Base-by-base conservation (phyloP, 2,797 vertebrate species). In the Paramormyrops hopkinsi region DNA sequence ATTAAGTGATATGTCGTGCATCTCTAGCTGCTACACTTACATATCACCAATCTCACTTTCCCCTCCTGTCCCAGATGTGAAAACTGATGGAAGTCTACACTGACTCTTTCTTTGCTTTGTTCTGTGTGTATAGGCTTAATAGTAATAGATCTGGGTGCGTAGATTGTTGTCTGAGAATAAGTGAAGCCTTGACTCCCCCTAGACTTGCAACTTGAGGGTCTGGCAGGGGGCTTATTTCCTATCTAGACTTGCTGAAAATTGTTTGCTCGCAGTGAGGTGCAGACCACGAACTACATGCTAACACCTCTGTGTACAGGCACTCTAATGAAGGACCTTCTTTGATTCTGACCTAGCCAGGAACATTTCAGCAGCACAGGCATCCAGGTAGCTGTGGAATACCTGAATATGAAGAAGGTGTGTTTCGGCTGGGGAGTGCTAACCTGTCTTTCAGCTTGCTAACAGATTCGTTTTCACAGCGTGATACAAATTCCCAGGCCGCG, bases 291-390 rank as follows among this genome's bases (percentile, higher is more conserved):
- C 88, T 86, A 90, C 56, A 86, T 89, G 90, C 92, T 94, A 86
- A 91, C 90, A 92, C 85, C 89, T 73, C 90, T 59, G 92, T 92
- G 88, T 91, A 92, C 88, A 88, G 41, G 1, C 90, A 87, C 90
- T 91, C 90, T 88, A 92, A 90, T 92, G 93, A 92, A 91, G 90
- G 79, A 73, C 51, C 86, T 91, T 92, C 93, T 94, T 93, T 92
- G 92, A 93, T 91, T 91, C 92, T 91, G 88, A 88, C 85, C 90
- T 89, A 92, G 91, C 91, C 85, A 83, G 88, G 86, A 82, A 90
- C 86, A 88, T 89, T 87, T 91, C 89, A 92, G 9, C 1, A 2
- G 82, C 19, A 84, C 17, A 84, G 82, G 46, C 82, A 25, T 85
- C 83, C 48, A 48, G 83, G 48, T 25, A 85, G 9, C 4, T 12